Evolutionary conservation across 2,113 vertebrate species (phyloP).

Genomic region (Dromiciops gliroides): DNA sequence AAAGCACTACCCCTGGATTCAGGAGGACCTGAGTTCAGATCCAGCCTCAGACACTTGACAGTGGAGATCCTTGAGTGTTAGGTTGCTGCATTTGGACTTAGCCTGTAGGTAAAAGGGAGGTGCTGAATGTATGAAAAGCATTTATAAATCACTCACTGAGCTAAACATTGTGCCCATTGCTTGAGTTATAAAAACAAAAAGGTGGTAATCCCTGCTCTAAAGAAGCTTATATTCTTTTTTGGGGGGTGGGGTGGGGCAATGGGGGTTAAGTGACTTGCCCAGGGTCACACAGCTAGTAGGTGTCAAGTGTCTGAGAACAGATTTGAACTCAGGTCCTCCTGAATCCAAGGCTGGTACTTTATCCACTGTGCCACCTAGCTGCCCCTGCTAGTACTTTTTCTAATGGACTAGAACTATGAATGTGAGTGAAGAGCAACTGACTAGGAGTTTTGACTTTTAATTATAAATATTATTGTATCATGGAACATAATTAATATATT

Average conservation of each 20-base stretch:
- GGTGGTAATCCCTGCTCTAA: not conserved
- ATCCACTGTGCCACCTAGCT: too few species aligned
- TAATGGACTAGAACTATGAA: constrained; percentile 8
- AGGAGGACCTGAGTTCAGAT: too few species aligned
- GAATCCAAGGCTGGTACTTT: too few species aligned
- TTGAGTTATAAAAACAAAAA: not conserved
- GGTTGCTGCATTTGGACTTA: not conserved
- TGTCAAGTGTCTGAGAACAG: too few species aligned
- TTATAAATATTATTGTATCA: constrained; percentile 39
- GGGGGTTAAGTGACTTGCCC: too few species aligned
- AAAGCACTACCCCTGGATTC: too few species aligned
- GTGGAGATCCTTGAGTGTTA: not conserved
- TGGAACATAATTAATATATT: constrained; percentile 36
- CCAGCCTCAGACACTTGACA: too few species aligned
- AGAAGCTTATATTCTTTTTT: not conserved
- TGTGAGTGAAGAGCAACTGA: not conserved
- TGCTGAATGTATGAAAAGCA: not conserved
- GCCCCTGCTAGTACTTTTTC: constrained; percentile 7
- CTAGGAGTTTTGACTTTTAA: constrained; percentile 45
- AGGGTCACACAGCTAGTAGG: too few species aligned
- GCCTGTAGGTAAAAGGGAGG: too few species aligned
- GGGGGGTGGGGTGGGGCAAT: too few species aligned
- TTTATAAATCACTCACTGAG: not conserved
- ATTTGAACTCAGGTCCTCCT: too few species aligned
- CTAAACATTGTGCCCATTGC: not conserved